These are phyloP conservation scores for Noctilio leporinus DNA, from an alignment of 2,113 vertebrate genomes.

Conservation along the genomic window DNA sequence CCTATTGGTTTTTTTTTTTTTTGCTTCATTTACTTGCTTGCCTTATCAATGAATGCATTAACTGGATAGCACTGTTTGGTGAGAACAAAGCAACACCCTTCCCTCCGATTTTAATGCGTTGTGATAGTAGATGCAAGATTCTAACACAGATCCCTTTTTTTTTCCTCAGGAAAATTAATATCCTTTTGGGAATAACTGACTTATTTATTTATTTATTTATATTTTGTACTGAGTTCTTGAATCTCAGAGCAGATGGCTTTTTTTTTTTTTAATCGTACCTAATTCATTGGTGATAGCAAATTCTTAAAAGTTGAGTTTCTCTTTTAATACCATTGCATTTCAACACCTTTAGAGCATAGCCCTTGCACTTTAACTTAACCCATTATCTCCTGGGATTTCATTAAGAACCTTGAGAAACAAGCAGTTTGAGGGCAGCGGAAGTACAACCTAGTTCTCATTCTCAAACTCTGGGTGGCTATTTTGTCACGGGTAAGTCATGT, in stretches of 20 bases:
- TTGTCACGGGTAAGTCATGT: not conserved
- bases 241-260: not conserved
- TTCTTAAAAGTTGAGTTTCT: not conserved
- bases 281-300: not conserved
- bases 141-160: not conserved
- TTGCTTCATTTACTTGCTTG: not conserved
- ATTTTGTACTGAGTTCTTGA: not conserved
- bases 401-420: not conserved
- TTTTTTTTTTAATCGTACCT: not conserved
- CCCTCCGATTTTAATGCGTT: not conserved
- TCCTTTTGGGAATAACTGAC: not conserved
- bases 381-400: not conserved
- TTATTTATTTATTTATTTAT: too few relatives aligned
- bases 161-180: not conserved
- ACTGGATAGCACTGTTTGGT: not conserved
- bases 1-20: not conserved
- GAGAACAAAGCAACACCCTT: rapidly evolving
- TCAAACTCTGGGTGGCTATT: not conserved
- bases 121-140: not conserved
- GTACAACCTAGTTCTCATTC: not conserved
- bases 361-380: not conserved
- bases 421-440: not conserved
- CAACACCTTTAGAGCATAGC: not conserved
- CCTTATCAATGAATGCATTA: not conserved
- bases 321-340: not conserved